These are phyloP conservation scores for Spinibarbus caldwelli DNA, from an alignment of 2,797 vertebrate species.

Conservation along the genomic window DNA sequence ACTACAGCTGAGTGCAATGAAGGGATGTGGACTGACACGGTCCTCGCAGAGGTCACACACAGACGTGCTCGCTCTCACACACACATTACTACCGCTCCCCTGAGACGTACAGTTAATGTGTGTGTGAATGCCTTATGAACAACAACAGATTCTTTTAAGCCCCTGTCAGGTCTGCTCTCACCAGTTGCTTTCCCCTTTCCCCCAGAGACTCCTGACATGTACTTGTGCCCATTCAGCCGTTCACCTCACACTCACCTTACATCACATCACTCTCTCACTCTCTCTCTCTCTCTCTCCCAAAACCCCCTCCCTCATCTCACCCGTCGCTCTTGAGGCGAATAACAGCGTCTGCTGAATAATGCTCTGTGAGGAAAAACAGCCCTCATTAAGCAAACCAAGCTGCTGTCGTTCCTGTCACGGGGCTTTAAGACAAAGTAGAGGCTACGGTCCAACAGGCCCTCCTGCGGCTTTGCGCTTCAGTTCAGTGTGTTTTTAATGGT, in stretches of 20 bases:
- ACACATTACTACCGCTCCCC: slow-evolving; percentile 7
- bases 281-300: background rate
- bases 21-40: slow-evolving; percentile 28
- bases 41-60: slow-evolving; percentile 50
- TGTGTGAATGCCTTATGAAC: slow-evolving; percentile 24
- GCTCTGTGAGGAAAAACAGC: background rate
- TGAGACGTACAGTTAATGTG: slow-evolving; percentile 46
- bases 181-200: slow-evolving; percentile 28
- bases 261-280: no score
- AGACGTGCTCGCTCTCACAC: slow-evolving; percentile 34
- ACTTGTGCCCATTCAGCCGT: slow-evolving; percentile 19
- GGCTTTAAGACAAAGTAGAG: slow-evolving; percentile 30
- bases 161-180: slow-evolving; percentile 9
- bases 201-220: slow-evolving; percentile 1
- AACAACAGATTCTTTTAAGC: slow-evolving; percentile 2
- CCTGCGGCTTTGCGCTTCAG: background rate
- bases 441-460: slow-evolving; percentile 12
- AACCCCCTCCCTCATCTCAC: background rate
- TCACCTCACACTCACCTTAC: slow-evolving; percentile 33
- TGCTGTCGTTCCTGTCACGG: slow-evolving; percentile 10
- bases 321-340: background rate
- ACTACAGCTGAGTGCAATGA: slow-evolving; percentile 24
- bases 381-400: slow-evolving; percentile 11
- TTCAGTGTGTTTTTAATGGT: slow-evolving; percentile 15
- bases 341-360: slow-evolving; percentile 6